These are phyloP conservation scores for Nyctibius grandis DNA, from an alignment of 2,797 vertebrate species.

Conservation along the genomic window DNA sequence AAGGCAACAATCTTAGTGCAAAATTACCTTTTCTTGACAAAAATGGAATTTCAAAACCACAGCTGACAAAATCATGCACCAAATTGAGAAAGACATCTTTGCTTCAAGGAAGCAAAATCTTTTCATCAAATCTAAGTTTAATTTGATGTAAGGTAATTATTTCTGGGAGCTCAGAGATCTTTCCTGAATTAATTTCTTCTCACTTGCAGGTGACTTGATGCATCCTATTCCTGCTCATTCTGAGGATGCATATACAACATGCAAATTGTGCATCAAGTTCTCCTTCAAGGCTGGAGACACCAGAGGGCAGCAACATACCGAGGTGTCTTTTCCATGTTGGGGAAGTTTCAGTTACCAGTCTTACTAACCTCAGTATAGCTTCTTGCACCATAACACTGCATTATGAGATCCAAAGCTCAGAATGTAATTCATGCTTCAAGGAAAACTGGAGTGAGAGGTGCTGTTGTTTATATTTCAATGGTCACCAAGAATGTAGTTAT, in stretches of 20 bases:
- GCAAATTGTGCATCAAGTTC: background rate
- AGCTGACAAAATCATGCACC: background rate
- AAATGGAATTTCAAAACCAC: background rate
- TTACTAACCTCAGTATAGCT: background rate
- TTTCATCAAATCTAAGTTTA: background rate
- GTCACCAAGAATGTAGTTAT: background rate
- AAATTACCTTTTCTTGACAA: background rate
- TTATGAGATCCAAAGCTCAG: background rate
- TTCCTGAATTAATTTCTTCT: background rate
- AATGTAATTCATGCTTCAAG: background rate
- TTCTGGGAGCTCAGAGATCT: background rate
- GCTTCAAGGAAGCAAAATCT: background rate
- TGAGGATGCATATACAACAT: background rate
- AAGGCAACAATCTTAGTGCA: background rate
- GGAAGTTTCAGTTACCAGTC: background rate
- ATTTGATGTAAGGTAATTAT: background rate
- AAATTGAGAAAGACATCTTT: background rate
- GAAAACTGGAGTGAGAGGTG: background rate
- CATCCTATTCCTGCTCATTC: background rate
- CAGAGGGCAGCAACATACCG: constrained; percentile 6
- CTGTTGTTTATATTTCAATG: background rate
- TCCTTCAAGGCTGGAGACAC: background rate
- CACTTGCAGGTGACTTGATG: background rate
- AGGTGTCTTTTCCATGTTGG: accelerated
- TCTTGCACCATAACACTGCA: background rate